Base-by-base conservation (phyloP, 1,140 invertebrate genomes). In the Drosophila sucinea region DNA sequence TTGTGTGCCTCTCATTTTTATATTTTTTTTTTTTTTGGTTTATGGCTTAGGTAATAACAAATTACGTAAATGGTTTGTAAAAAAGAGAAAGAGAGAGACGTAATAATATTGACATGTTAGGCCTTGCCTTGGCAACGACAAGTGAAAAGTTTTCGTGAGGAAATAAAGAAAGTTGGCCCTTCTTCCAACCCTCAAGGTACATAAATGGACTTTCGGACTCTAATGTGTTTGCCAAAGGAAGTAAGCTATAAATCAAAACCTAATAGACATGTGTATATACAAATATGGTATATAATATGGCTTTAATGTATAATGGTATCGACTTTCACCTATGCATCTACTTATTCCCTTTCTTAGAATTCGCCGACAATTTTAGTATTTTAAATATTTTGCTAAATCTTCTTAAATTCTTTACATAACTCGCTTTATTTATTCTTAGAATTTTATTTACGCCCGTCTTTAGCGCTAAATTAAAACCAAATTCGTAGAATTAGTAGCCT, bases 51-150 rank as follows among this genome's bases (percentile, higher is more conserved):
- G 74, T 77, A 77, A 77, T 77, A 77, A 77, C 74, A 70, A 77
- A 77, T 77, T 77, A 77, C 74, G 74, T 74, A 77, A 77, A 77
- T 77, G 74, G 73, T 54, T 76, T 77, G 74, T 77, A 75, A 77
- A 77, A 69, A 63, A 64, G 70, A 44, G 6, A 44, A 6, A 33
- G 11, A 38, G 35, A 51, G 7, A 51, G 23, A 25, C n/a, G 44
- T 27, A 51, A 51, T 51, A 51, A 77, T 77, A 77, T 76, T 77
- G 74, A 66, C 30, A 56, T n/a, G 29, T 29, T 44, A 17, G 54
- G 47, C 25, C 44, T 47, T 38, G n/a, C 30, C 23, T 3, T 29
- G 23, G 2, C 44, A 64, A 38, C 67, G 44, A 56, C 63, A 40
- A 77, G 65, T 60, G 76, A 72, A 75, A 75, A 75, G 57, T 27